Evolutionary conservation across 2,113 vertebrate species (phyloP), one percentile per base, ranked within the genome.

Genomic region (Nicator chloris): DNA sequence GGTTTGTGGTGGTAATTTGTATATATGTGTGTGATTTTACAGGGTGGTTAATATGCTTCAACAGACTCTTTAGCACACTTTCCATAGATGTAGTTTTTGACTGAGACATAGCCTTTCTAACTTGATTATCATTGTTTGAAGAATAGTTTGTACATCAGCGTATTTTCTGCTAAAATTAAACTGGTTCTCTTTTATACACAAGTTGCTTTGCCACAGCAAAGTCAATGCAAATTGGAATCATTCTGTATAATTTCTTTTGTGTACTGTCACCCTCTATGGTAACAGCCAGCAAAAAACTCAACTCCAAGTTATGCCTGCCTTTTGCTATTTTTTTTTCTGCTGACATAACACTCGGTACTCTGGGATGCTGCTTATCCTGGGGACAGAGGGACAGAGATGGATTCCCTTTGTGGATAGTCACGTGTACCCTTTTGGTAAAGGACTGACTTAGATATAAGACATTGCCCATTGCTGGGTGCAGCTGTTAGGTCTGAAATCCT

Each of bases 111-210:
- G 40, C 39, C 44, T 79, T 90, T 89, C 33, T 51, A 66, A 53
- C 24, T 54, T 60, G 39, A 40, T 90, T 80, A 39, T 66, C 17
- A 10, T 63, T 75, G 28, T 73, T 89, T 76, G 49, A 93, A 82
- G 40, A 78, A 31, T 49, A 63, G 73, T 64, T 94, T 86, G 40
- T 77, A 35, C 24, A 49, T 71, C 50, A 65, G 35, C 11, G 31
- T 86, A 49, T 90, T 90, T 87, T 91, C 40, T 78, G 37, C 69
- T 86, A 88, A 94, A 91, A 92, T 92, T 50, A 85, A 61, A 57
- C 17, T 30, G 61, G 8, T 20, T 60, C 6, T 88, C 42, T 86
- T 80, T 73, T 44, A 42, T 56, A 26, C 6, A 2, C n/a, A 44
- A 76, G 50, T 81, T 83, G 40, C 75, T 92, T 77, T 95, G 18